phyloP scores from a whole-genome alignment of 2,888 invertebrate species.

The Cacoxenus indagator region DNA sequence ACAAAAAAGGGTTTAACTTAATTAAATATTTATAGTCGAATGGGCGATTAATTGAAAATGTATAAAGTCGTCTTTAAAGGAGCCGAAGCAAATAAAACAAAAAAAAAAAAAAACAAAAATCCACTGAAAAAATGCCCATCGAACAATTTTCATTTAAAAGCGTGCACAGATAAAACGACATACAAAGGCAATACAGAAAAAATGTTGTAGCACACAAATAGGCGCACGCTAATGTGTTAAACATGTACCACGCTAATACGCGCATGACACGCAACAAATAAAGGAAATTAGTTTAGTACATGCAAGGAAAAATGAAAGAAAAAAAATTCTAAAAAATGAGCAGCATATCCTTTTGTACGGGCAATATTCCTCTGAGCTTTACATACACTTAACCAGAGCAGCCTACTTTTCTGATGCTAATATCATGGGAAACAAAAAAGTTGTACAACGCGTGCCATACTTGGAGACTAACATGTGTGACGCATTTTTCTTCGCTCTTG shows the following conservation, averaged over 20 bases:
- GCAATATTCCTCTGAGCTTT: background rate
- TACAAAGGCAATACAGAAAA: constrained; percentile 21
- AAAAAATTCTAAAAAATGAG: constrained; percentile 20
- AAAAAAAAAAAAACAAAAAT: constrained; percentile 25
- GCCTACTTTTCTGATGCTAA: background rate
- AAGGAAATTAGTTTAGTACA: constrained; percentile 21
- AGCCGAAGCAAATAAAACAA: background rate
- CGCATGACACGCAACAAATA: constrained; percentile 50
- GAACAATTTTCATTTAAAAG: background rate
- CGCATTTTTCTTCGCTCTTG: constrained; percentile 23
- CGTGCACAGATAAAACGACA: constrained; percentile 41
- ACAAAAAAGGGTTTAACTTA: constrained; percentile 51
- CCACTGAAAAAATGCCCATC: background rate
- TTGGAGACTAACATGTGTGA: constrained; percentile 30
- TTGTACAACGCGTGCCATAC: background rate
- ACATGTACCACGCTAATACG: constrained; percentile 54
- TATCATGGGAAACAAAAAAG: background rate
- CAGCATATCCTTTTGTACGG: background rate
- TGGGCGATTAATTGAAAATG: constrained; percentile 53
- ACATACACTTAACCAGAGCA: background rate
- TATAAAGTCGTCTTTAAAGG: constrained; percentile 22
- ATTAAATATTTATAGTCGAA: constrained; percentile 57
- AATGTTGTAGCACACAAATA: background rate
- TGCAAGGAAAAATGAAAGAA: background rate
- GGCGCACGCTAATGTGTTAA: constrained; percentile 49